A percentile compares a stretch with the other conserved stretches of the same genome.
Evolutionary conservation across 1,140 invertebrate species (phyloP).

Genomic region (Dermatophagoides farinae): DNA sequence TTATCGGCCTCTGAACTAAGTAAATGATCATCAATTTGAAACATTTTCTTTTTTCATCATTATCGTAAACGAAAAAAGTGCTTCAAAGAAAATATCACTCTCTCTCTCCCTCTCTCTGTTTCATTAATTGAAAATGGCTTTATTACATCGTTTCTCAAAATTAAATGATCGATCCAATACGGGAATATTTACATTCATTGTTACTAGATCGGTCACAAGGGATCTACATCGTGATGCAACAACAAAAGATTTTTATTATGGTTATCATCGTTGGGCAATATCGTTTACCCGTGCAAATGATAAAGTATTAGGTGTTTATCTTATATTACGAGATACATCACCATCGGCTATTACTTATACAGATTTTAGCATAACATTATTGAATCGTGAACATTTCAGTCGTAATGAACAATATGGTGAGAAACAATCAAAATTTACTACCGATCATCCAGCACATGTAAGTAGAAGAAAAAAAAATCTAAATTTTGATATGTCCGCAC

Average conservation of each 20-base stretch:
- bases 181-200: constrained; percentile 45
- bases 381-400: constrained; percentile 66
- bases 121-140: constrained; percentile 38
- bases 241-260: constrained; percentile 61
- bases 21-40: too few relatives aligned
- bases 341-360: constrained; percentile 39
- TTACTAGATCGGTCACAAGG: constrained; percentile 51
- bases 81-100: too few relatives aligned
- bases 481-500: not conserved
- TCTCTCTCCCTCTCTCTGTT: too few relatives aligned
- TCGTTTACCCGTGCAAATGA: constrained; percentile 52
- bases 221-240: constrained; percentile 58
- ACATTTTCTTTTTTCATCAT: too few relatives aligned
- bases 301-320: constrained; percentile 54
- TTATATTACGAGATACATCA: constrained; percentile 41
- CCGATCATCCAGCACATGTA: constrained; percentile 6
- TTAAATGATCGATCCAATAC: constrained; percentile 61
- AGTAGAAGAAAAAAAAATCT: too few relatives aligned
- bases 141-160: constrained; percentile 60
- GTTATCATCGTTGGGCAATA: constrained; percentile 64
- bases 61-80: too few relatives aligned
- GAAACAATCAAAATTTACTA: constrained; percentile 34
- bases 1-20: too few relatives aligned
- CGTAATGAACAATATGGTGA: constrained; percentile 63
- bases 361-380: constrained; percentile 63